Percentiles rank a stretch among this genome's conserved stretches.
Conservation (phyloP, 2,797 vertebrate species). For the Vireo griseus region DNA sequence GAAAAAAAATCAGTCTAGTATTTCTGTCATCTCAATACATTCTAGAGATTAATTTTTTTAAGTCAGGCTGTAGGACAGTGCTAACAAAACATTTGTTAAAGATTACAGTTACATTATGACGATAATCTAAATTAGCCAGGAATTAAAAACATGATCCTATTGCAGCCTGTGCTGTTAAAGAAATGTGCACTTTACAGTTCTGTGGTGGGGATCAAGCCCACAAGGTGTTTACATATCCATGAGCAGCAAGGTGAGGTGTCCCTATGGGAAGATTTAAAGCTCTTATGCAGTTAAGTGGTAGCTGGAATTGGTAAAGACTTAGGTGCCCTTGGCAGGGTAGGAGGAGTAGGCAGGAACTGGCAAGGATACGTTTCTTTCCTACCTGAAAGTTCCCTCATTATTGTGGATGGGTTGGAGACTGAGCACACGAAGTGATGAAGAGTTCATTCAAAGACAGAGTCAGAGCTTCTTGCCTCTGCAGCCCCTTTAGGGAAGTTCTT, state of each 20-base stretch:
- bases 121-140: neutral
- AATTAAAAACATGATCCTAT: neutral
- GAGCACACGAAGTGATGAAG: neutral
- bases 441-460: neutral
- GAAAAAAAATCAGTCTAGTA: neutral
- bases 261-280: neutral
- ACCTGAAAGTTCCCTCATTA: neutral
- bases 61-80: neutral
- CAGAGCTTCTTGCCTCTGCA: neutral
- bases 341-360: neutral
- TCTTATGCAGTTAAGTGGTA: neutral
- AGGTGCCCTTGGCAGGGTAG: neutral
- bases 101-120: neutral
- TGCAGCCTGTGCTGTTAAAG: neutral
- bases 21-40: neutral
- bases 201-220: neutral
- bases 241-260: neutral
- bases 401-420: neutral
- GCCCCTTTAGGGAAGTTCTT: neutral
- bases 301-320: neutral
- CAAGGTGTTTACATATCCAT: neutral
- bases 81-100: neutral
- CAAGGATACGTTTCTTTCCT: neutral
- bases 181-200: neutral
- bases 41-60: neutral